Base-by-base conservation (phyloP, 1,140 invertebrate species). In the Anastrepha obliqua region DNA sequence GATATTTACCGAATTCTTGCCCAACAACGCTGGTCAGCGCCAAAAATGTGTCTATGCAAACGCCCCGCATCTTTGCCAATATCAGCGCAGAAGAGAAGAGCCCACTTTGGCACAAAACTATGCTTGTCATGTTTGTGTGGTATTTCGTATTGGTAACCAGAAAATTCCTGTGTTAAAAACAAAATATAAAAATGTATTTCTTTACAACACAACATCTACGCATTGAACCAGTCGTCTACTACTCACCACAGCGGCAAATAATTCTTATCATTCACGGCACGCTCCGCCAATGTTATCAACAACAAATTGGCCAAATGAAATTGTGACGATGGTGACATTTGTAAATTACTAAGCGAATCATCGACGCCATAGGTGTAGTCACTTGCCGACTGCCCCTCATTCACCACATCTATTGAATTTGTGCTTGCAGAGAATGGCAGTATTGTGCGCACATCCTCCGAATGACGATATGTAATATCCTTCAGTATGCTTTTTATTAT, bases 41-140 rank as follows among this genome's bases (percentile, higher is more conserved):
- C 89, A 92, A 90, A 86, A 93, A 93, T 0, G 91, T 93, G 85
- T 93, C 93, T 55, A 93, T 70, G 39, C 91, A 93, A n/a, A 93
- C 92, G n/a, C 93, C 93, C 1, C 92, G 90, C 15, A 89, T 87
- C 65, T 91, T 91, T 0, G 93, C 93, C 89, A 93, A 88, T 6
- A 93, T 88, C 13, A 93, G 86, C 17, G 92, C 91, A 4, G 93
- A 89, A 0, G 92, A 93, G 88, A 92, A 93, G 17, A 93, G 89
- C 39, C 93, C 93, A 87, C 93, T 93, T 87, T 93, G 93, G 29
- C 91, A 92, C 13, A 93, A 87, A 1, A 93, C 93, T 88, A 93
- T 93, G 88, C 92, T 93, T 6, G 92, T 92, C 92, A 93, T 93
- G 62, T 93, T 93, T 5, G 92, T 93, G 87, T 93, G 93, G 88